Percentiles rank a stretch among this genome's conserved stretches.
Conservation (phyloP, 2,113 vertebrate genomes). For the Azemiops feae region DNA sequence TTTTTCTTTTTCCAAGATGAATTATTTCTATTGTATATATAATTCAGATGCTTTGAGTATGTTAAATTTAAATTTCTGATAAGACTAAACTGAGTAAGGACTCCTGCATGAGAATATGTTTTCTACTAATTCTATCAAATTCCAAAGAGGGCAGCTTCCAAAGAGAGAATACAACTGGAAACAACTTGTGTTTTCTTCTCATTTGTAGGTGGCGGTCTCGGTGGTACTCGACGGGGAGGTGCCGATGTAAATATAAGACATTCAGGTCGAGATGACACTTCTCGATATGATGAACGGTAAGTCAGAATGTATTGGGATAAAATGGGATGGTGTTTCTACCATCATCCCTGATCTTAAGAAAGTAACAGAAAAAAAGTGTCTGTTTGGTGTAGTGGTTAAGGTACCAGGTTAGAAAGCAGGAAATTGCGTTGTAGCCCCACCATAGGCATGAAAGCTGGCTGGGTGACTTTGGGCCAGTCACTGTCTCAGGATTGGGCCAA, state of each 20-base stretch:
- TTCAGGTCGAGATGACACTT: constrained; percentile 87
- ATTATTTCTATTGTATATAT: neutral
- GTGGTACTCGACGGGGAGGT: constrained; percentile 87
- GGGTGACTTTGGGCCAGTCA: neutral
- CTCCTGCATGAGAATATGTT: neutral
- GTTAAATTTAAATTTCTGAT: neutral
- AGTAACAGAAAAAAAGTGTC: neutral
- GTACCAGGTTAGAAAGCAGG: neutral
- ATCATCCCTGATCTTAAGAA: neutral
- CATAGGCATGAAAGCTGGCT: neutral
- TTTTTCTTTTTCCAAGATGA: neutral
- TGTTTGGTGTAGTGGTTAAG: neutral
- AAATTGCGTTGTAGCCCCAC: neutral
- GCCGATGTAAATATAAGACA: constrained; percentile 93
- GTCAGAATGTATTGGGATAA: neutral
- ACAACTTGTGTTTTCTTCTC: neutral
- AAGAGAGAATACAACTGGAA: no score
- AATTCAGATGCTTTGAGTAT: neutral
- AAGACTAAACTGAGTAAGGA: neutral
- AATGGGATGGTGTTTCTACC: neutral
- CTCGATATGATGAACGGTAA: constrained; percentile 85
- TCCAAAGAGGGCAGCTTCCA: neutral
- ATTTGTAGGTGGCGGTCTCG: constrained; percentile 82
- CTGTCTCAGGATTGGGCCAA: neutral
- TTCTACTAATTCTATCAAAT: neutral